Conservation (phyloP, 2,797 vertebrate species). For the Cryptoblepharus egeriae region DNA sequence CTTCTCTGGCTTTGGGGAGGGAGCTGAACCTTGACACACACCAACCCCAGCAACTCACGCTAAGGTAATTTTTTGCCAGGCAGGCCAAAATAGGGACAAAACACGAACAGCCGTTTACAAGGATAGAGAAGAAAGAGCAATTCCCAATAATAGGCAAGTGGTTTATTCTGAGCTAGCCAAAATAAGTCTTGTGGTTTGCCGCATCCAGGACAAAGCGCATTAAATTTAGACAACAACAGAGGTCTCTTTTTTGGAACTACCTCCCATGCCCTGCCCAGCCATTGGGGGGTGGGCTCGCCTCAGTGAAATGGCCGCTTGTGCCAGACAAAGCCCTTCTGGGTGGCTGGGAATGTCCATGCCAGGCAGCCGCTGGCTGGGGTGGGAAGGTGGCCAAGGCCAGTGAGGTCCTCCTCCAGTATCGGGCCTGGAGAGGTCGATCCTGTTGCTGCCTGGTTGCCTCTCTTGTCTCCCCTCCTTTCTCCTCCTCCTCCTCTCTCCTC, state of each 20-base stretch:
- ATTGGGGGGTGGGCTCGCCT: not conserved
- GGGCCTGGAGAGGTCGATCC: not conserved
- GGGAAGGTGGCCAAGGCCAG: not conserved
- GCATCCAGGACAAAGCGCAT: not conserved
- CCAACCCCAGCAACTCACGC: too few relatives aligned
- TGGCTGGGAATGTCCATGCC: not conserved
- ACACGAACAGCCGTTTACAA: too few relatives aligned
- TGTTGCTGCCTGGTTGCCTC: not conserved
- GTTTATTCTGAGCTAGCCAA: not conserved
- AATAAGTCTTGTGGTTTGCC: not conserved
- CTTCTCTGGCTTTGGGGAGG: too few relatives aligned
- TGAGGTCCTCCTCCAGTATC: not conserved
- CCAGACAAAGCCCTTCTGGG: not conserved
- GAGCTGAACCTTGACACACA: too few relatives aligned
- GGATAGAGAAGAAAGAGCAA: too few relatives aligned
- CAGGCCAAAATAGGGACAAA: too few relatives aligned
- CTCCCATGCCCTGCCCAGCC: not conserved
- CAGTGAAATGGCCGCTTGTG: not conserved
- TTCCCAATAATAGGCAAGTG: not conserved
- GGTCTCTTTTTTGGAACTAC: not conserved
- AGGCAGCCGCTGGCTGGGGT: not conserved
- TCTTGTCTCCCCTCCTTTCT: not conserved
- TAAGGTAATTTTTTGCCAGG: too few relatives aligned
- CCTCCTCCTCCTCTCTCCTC: constrained; percentile 15
- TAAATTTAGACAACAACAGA: not conserved